Evolutionary conservation across 2,113 vertebrate genomes (phyloP).

Genomic region (Strix aluco): DNA sequence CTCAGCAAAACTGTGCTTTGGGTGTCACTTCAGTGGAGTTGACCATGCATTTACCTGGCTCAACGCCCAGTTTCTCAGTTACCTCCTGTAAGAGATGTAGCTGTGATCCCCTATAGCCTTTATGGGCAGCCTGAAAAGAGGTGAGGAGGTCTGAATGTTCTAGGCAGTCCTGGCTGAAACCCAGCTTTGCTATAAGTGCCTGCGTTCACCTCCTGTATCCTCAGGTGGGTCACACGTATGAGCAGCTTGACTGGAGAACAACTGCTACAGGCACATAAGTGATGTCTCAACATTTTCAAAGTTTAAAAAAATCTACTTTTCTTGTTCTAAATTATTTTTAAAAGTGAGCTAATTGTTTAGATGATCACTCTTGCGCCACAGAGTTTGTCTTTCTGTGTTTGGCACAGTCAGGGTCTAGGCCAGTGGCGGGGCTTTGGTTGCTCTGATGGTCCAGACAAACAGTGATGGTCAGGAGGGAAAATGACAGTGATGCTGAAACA

Average conservation of each 20-base stretch:
- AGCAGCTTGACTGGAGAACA: neutral
- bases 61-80: neutral
- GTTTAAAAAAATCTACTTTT: neutral
- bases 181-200: neutral
- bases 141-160: neutral
- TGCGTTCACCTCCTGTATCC: neutral
- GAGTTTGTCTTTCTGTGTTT: neutral
- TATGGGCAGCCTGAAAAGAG: neutral
- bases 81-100: neutral
- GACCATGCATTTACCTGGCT: fast-evolving
- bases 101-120: neutral
- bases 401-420: neutral
- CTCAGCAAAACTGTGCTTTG: neutral
- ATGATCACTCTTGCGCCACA: neutral
- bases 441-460: neutral
- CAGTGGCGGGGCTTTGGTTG: neutral
- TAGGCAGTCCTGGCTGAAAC: neutral
- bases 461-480: neutral
- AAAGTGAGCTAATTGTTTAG: neutral
- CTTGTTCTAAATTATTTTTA: neutral
- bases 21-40: neutral
- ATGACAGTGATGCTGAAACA: neutral
- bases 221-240: fast-evolving
- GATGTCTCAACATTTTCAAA: neutral
- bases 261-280: neutral